These are phyloP conservation scores for Zapus hudsonius DNA, from an alignment of 2,113 vertebrate genomes.

Conservation along the genomic window DNA sequence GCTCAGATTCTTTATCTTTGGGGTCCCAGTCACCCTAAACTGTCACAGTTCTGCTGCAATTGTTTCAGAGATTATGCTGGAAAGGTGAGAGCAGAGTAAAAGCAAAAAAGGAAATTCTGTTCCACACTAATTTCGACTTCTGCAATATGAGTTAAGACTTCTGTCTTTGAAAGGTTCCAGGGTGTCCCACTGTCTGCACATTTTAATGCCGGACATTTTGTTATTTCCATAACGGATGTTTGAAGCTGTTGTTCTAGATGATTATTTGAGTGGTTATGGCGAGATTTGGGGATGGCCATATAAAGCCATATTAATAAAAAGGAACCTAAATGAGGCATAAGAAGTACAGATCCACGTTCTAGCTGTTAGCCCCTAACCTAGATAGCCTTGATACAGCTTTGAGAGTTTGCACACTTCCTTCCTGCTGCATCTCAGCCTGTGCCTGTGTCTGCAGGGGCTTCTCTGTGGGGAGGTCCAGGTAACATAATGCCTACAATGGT, in stretches of 20 bases:
- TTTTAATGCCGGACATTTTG: not conserved
- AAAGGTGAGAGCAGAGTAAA: not conserved
- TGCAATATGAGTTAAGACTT: not conserved
- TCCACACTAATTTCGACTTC: not conserved
- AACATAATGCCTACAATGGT: not conserved
- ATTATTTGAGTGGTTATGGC: not conserved
- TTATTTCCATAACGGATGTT: not conserved
- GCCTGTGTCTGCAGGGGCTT: not conserved
- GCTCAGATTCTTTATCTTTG: too few relatives aligned
- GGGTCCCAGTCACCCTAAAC: too few relatives aligned
- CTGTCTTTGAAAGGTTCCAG: not conserved
- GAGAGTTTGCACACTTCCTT: not conserved
- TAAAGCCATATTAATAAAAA: not conserved
- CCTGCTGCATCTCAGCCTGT: not conserved
- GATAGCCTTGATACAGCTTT: not conserved
- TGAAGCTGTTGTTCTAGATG: not conserved
- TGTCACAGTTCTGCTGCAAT: too few relatives aligned
- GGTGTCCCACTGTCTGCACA: not conserved
- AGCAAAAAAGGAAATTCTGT: not conserved
- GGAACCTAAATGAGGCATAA: not conserved
- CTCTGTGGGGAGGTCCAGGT: not conserved
- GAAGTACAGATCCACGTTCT: not conserved
- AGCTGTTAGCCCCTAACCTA: not conserved
- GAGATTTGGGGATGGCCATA: not conserved
- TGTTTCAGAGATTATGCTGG: rapidly evolving